Evolutionary conservation across 2,113 vertebrate genomes (phyloP), one percentile per base, ranked within the genome.

Genomic region (Bambusicola thoracicus): DNA sequence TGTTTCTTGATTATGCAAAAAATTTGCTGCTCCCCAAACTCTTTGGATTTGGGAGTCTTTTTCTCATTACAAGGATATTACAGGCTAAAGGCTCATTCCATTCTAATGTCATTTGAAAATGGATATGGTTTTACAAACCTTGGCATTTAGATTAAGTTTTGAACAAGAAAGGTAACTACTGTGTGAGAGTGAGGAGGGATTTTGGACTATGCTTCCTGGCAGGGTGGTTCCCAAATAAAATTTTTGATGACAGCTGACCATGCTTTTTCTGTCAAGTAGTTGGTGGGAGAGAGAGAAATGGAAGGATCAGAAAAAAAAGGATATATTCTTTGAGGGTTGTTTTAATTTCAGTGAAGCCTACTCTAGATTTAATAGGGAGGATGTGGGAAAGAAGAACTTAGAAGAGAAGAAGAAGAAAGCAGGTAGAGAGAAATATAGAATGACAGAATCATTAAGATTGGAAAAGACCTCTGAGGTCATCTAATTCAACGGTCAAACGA

Each of bases 1-100:
- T 92, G 27, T 69, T 89, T 81, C 77, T 76, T 80, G 58, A 85
- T 86, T 93, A 88, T 81, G 76, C 53, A 92, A 91, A 94, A 92
- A 81, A 78, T 2, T 46, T 86, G n/a, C 73, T 92, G 48, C 40
- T 89, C 17, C 36, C n/a, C 10, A 85, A 92, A 91, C 68, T 82
- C 49, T 81, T 81, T 36, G 46, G 41, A 86, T 87, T 74, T 83
- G 32, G 61, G 44, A 87, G 68, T 63, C 55, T 34, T 91, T 79
- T 85, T 80, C 72, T 90, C 72, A 48, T 36, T 85, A 43, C 44
- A 48, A 91, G 7, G 38, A 13, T 9, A 75, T 88, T 82, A 90
- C 61, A 89, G 51, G 48, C 21, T 81, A 65, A 94, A 63, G 55
- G 49, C 12, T 81, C 27, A 30, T 83, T 70, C 59, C 85, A 32